Evolutionary conservation across 2,113 vertebrate genomes (phyloP).

Genomic region (Tragelaphus scriptus): DNA sequence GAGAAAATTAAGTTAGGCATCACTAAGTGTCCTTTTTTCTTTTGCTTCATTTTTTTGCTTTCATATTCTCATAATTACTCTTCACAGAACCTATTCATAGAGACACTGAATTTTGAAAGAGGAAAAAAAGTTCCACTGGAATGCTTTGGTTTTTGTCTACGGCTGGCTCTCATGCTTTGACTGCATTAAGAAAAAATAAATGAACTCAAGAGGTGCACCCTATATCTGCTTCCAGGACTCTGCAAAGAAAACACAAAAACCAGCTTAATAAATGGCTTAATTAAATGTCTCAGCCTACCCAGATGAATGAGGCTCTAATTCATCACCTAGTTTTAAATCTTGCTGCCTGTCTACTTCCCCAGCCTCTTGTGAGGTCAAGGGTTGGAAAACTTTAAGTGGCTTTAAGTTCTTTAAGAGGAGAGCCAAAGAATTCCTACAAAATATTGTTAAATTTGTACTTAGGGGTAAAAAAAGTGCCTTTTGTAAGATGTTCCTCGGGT

Average conservation of each 20-base stretch:
- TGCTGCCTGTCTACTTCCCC: not conserved
- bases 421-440: not conserved
- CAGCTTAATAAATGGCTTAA: not conserved
- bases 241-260: not conserved
- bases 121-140: not conserved
- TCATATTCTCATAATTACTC: not conserved
- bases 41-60: not conserved
- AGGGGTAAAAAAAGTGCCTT: not conserved
- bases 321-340: slow-evolving; percentile 24
- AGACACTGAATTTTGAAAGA: slow-evolving; percentile 5
- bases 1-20: not conserved
- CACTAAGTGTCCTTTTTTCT: not conserved
- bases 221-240: not conserved
- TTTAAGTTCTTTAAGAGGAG: slow-evolving; percentile 29
- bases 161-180: slow-evolving; percentile 1
- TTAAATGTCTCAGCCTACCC: not conserved
- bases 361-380: not conserved
- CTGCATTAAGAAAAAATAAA: slow-evolving; percentile 36
- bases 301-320: not conserved
- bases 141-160: not conserved
- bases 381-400: not conserved
- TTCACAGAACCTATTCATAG: not conserved
- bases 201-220: not conserved
- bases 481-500: not conserved
- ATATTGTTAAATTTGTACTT: slow-evolving; percentile 7